Evolutionary conservation across 92 coral and sea anemone genomes (phyloP).

Genomic region (Epizoanthus fatuus): DNA sequence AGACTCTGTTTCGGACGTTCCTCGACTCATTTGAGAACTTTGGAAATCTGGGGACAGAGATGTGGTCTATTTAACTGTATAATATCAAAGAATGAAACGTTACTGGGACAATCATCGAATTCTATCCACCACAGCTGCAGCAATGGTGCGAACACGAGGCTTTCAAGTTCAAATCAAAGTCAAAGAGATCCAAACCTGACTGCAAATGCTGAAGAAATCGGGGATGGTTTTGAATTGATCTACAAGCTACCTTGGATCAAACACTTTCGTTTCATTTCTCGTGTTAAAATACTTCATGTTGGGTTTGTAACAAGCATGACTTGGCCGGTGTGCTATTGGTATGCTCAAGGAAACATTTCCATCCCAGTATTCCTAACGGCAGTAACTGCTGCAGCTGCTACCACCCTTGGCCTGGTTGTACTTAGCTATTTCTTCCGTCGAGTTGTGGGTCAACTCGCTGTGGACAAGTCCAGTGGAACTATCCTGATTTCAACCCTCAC

Average conservation of each 20-base stretch:
- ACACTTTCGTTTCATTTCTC: constrained; percentile 78
- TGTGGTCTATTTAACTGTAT: not conserved
- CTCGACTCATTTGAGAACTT: not conserved
- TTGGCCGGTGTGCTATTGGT: constrained; percentile 84
- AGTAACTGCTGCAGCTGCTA: constrained; percentile 78
- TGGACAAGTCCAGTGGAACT: constrained; percentile 42
- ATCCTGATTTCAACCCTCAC: constrained; percentile 81
- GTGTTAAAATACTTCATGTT: constrained; percentile 83
- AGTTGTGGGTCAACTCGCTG: constrained; percentile 78
- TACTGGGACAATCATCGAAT: not conserved
- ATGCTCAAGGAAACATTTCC: constrained; percentile 62
- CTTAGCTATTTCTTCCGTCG: constrained; percentile 89
- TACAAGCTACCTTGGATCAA: constrained; percentile 89
- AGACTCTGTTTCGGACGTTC: not conserved
- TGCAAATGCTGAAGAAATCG: constrained; percentile 6
- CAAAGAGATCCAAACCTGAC: not conserved
- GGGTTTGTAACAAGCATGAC: constrained; percentile 71
- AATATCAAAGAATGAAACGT: not conserved
- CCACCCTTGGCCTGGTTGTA: constrained; percentile 80
- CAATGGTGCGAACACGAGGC: not conserved
- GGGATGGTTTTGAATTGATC: constrained; percentile 45
- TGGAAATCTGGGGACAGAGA: not conserved
- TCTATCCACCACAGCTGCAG: not conserved
- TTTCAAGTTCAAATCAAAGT: not conserved
- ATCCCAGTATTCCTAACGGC: constrained; percentile 58